These are phyloP conservation scores for Urocyon cinereoargenteus DNA, from an alignment of 2,797 vertebrate species.

Conservation along the genomic window DNA sequence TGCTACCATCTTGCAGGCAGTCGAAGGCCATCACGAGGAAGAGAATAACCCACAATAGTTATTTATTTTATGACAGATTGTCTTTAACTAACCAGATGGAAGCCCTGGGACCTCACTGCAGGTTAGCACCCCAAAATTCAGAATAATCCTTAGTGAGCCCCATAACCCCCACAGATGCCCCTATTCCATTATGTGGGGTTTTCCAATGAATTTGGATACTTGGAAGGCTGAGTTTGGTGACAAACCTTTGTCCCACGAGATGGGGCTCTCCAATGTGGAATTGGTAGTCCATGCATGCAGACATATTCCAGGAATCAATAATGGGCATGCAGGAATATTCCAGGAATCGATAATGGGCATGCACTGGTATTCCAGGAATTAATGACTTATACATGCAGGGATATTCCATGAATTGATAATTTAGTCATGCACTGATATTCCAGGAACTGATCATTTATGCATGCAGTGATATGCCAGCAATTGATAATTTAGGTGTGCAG, in stretches of 20 bases:
- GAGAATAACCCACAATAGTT: background rate
- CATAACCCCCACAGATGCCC: background rate
- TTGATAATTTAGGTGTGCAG: too few species aligned
- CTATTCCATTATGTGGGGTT: accelerated
- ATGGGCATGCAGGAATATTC: too few species aligned
- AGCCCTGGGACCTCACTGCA: accelerated
- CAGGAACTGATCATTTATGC: too few species aligned
- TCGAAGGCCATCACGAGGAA: background rate
- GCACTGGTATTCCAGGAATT: background rate
- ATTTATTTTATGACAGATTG: background rate
- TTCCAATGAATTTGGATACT: background rate
- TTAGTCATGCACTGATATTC: too few species aligned
- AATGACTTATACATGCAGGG: background rate
- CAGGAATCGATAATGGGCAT: too few species aligned
- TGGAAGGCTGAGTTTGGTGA: background rate
- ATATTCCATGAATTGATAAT: background rate
- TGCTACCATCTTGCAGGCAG: accelerated
- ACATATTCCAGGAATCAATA: background rate
- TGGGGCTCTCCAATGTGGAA: background rate
- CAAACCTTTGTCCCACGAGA: background rate
- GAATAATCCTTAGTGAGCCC: background rate
- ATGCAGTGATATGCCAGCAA: background rate
- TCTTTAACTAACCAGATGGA: background rate
- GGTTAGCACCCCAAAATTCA: background rate
- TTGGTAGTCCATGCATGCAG: accelerated